Evolutionary conservation across 2,797 vertebrate genomes (phyloP).

Genomic region (Microcaecilia unicolor): DNA sequence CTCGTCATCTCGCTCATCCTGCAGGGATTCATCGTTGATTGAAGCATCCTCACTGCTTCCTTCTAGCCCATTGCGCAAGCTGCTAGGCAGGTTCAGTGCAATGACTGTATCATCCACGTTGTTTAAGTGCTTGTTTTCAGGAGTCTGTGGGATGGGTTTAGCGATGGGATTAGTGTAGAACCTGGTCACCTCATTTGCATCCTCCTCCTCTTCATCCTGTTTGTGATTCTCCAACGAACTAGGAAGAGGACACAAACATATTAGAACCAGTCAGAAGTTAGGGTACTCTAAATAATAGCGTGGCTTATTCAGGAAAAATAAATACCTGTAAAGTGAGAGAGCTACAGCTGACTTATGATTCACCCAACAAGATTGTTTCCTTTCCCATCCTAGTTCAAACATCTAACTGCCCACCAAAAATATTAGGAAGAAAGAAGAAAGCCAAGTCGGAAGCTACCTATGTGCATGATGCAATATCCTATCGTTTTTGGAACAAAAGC

Average conservation of each 20-base stretch:
- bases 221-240: slow-evolving; percentile 56
- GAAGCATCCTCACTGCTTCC: slow-evolving; percentile 82
- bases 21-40: slow-evolving; percentile 77
- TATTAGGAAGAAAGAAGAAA: too few relatives aligned
- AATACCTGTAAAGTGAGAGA: too few relatives aligned
- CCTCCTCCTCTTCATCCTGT: slow-evolving; percentile 41
- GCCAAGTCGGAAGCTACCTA: too few relatives aligned
- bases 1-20: slow-evolving; percentile 73
- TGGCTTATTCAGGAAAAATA: too few relatives aligned
- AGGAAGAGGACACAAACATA: background rate
- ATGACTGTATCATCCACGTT: slow-evolving; percentile 75
- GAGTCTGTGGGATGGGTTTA: slow-evolving; percentile 72
- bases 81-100: slow-evolving; percentile 73
- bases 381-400: too few relatives aligned
- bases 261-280: too few relatives aligned
- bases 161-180: slow-evolving; percentile 82
- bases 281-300: too few relatives aligned
- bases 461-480: too few relatives aligned
- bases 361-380: too few relatives aligned
- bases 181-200: slow-evolving; percentile 68
- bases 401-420: too few relatives aligned
- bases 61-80: slow-evolving; percentile 67
- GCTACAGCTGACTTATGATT: too few relatives aligned
- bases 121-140: slow-evolving; percentile 39
- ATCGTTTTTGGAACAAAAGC: too few relatives aligned